Evolutionary conservation across 2,888 invertebrate genomes (phyloP), one percentile per base, ranked within the genome.

Genomic region (Idaea dimidiata): DNA sequence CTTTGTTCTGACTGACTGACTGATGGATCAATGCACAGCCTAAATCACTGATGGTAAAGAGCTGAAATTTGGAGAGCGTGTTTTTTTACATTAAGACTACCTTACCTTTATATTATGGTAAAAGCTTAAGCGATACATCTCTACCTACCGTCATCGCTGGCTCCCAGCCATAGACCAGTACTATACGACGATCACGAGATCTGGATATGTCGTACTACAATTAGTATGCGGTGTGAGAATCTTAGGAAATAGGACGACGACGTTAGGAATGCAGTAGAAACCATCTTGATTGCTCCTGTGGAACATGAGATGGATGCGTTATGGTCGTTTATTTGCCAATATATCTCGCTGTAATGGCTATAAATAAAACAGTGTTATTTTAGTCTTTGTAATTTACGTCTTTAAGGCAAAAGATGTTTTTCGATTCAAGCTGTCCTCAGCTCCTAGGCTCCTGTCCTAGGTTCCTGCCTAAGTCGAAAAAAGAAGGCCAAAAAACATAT

Each of bases 231-330:
- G 18, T 56, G 56, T 18, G 18, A 18, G 18, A 16, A 56, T 17
- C 17, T 17, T 14, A 17, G 18, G 17, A 56, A 56, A 56, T 56
- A 56, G 56, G 18, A 56, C 18, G 56, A 43, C 43, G 43, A 43
- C 14, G 18, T 56, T 17, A 17, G 16, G 56, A 56, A 56, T 56
- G 56, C 18, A 18, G 18, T 18, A 7, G 7, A 54, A 54, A 54
- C 54, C 6, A 56, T 56, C 56, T 56, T 56, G 56, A 56, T 56
- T 56, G 18, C 56, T 54, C 17, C 54, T 54, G 16, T 54, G 54
- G 2, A 43, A 17, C 54, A 54, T 54, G 54, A 54, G 54, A 17
- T 54, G 54, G 54, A 17, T 54, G 54, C 17, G 43, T 16, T 16
- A 54, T 54, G 16, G 54, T 16, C 6, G 17, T 17, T 54, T 16